Evolutionary conservation across 1,140 invertebrate genomes (phyloP), one percentile per base, ranked within the genome.

Genomic region (Coenobita brevimanus): DNA sequence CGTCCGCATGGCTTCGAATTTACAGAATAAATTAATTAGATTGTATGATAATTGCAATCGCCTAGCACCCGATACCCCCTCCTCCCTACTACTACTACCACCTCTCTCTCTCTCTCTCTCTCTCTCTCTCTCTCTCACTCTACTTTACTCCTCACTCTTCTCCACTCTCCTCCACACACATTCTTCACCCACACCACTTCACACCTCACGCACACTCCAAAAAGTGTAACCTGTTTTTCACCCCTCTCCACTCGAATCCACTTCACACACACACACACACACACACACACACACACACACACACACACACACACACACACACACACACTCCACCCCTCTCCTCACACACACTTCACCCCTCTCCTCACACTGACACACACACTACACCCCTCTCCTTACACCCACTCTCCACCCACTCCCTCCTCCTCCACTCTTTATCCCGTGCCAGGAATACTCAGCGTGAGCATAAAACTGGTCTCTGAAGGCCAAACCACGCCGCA

Each of bases 261-360:
- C n/a, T 57, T 57, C 54, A 13, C n/a, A 13, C 54, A 57, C n/a
- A 64, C 3, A 21, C 3, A 64, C 62, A 64, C 62, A 69, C 64
- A 71, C 67, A 71, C 67, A 71, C 67, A 71, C 67, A 71, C 67
- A 71, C 67, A 71, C 67, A 71, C 67, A 71, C 67, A 71, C 67
- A 71, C 67, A 71, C 67, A 71, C 67, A 71, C 67, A 71, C 24
- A 71, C 67, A 71, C 67, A 71, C 67, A 71, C 67, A 71, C 67
- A 71, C 30, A 71, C 67, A n/a, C n/a, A n/a, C n/a, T n/a, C n/a
- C n/a, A n/a, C n/a, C n/a, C n/a, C n/a, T n/a, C n/a, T n/a, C n/a
- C 36, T n/a, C n/a, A n/a, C n/a, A n/a, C n/a, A n/a, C n/a, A n/a
- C n/a, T n/a, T n/a, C n/a, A n/a, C n/a, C n/a, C n/a, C n/a, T n/a